A percentile compares a stretch with the other conserved stretches of the same genome.
Evolutionary conservation across 1,140 invertebrate species (phyloP).

Genomic region (Aradophagus sp.): DNA sequence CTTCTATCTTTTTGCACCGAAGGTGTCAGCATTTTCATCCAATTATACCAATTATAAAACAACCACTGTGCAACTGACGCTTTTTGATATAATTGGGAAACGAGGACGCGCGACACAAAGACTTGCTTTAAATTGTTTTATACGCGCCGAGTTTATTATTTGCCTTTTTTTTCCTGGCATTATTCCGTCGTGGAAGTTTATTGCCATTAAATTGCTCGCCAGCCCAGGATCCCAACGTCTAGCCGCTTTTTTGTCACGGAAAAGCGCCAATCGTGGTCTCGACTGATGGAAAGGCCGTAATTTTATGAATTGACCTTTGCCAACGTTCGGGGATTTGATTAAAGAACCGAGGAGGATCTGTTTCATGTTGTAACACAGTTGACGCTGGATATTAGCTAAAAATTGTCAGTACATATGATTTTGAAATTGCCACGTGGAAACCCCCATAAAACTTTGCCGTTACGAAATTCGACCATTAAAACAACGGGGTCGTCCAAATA

Average conservation of each 20-base stretch:
- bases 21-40: conserved; percentile 56
- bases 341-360: not conserved
- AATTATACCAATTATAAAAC: conserved; percentile 57
- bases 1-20: conserved; percentile 36
- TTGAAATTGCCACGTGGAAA: too few relatives aligned
- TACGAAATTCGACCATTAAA: too few relatives aligned
- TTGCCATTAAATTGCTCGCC: conserved; percentile 18
- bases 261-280: not conserved
- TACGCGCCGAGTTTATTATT: conserved; percentile 26
- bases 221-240: not conserved
- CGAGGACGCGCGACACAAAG: conserved; percentile 22
- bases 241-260: not conserved
- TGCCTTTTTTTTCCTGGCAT: conserved; percentile 15
- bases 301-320: not conserved
- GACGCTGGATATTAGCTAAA: too few relatives aligned
- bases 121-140: conserved; percentile 41
- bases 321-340: not conserved
- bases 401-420: too few relatives aligned
- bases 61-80: conserved; percentile 33
- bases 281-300: not conserved
- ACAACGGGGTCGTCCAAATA: too few relatives aligned
- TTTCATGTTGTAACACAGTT: not conserved
- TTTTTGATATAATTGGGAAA: conserved; percentile 46
- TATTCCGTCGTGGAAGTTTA: conserved; percentile 14
- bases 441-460: too few relatives aligned